Base-by-base conservation (phyloP, 2,888 invertebrate species). In the Chydorus sphaericus region DNA sequence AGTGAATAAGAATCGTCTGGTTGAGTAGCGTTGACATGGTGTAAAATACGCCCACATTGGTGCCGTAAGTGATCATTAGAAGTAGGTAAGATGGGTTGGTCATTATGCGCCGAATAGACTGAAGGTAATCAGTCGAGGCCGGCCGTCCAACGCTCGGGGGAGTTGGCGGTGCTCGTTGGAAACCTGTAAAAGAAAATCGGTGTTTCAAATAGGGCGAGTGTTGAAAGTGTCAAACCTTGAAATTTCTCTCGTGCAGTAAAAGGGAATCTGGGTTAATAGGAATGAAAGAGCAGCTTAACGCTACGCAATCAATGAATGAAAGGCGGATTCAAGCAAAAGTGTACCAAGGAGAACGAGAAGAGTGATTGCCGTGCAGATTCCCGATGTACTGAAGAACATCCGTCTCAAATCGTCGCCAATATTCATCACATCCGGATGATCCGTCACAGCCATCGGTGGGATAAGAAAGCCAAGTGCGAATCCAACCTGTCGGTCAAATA, bases 11-110 rank as follows among this genome's bases (percentile, higher is more conserved):
- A 39, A 97, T 80, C 64, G 94, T 83, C 72, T 85, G 85, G 70
- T 91, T 93, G 44, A 97, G 79, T 36, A 94, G 78, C 0, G 97
- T 98, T 1, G 94, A 94, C 62, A 97, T 88, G 31, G 94, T 96
- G 69, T 97, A 97, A 71, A 94, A 97, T 11, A 88, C 86, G 2
- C 97, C 96, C 7, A 93, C 91, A 71, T 96, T 97, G 65, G 94
- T 81, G 2, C 93, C 93, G 66, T 94, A 94, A 4, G 91, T 88
- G 55, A 86, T 67, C 53, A 91, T 75, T 14, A 94, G 77, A 26
- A 93, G 71, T 51, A 90, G 72, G 68, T 91, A 94, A 66, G 86
- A 84, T 31, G 76, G 72, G 71, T 93, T 92, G 37, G 77, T 78
- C 62, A 86, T 66, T 29, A 97, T 77, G 62, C 82, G 79, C 69